Percentiles rank a stretch among this genome's conserved stretches.
Evolutionary conservation across 30 jellyfish, hydroid and myxozoan species (phyloP).

Genomic region (Chironex yamaguchii): DNA sequence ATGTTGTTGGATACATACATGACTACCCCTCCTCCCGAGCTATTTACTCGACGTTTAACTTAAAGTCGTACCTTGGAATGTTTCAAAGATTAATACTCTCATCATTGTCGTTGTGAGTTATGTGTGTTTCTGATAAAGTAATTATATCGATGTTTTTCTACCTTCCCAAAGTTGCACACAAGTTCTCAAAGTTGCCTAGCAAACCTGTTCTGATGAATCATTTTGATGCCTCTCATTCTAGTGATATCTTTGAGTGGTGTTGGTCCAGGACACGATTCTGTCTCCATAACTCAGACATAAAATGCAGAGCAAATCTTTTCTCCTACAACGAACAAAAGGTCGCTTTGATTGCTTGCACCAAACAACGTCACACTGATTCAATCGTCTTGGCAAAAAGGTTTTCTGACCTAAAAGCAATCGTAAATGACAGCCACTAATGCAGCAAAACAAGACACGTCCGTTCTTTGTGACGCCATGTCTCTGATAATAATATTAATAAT

Average conservation of each 20-base stretch:
- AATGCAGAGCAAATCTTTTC: constrained; percentile 17
- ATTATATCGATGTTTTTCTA: constrained; percentile 18
- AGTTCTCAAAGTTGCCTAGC: not conserved
- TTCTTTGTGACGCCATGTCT: constrained; percentile 23
- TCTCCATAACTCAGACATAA: constrained; percentile 5
- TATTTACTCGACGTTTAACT: no score
- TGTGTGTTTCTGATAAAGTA: constrained; percentile 30
- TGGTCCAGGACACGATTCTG: constrained; percentile 25
- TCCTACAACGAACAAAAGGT: constrained; percentile 4
- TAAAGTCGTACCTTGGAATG: constrained; percentile 12
- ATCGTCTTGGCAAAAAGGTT: constrained; percentile 20
- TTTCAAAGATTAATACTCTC: not conserved
- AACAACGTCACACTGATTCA: constrained; percentile 12
- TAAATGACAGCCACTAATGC: constrained; percentile 9
- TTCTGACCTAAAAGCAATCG: constrained; percentile 22
- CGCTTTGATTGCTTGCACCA: constrained; percentile 16
- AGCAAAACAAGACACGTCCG: constrained; percentile 28
- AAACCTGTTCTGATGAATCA: constrained; percentile 28
- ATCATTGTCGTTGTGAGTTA: not conserved
- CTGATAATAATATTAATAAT: no score
- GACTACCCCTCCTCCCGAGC: no score
- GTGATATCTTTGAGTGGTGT: constrained; percentile 22
- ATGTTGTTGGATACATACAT: no score
- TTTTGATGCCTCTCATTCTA: constrained; percentile 32
- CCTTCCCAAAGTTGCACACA: not conserved